Evolutionary conservation across 2,113 vertebrate genomes (phyloP).

Genomic region (Sander lucioperca): DNA sequence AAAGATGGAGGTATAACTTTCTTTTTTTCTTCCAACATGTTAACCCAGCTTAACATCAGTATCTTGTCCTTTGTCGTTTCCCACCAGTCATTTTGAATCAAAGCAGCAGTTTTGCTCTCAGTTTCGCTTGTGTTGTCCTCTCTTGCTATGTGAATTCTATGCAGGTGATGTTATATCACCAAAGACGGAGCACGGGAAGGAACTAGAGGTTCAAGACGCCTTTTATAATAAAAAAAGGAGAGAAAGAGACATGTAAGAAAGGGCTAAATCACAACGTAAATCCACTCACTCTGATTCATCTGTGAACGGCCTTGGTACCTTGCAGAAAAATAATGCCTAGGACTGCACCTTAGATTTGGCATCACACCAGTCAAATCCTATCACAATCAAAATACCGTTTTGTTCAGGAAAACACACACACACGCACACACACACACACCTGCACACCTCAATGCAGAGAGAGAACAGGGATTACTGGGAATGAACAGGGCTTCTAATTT

Average conservation of each 20-base stretch:
- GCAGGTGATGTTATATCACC: not conserved
- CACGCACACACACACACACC: constrained; percentile 13
- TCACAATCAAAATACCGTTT: constrained; percentile 28
- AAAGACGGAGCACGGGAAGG: not conserved
- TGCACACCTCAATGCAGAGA: constrained; percentile 2
- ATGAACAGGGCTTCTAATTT: constrained; percentile 30
- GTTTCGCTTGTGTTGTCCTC: constrained; percentile 6
- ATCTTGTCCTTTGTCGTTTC: not conserved
- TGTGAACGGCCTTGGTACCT: not conserved
- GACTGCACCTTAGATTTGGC: constrained; percentile 31
- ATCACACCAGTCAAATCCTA: constrained; percentile 30
- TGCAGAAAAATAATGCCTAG: not conserved
- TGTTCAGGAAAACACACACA: not conserved
- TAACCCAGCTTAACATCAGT: not conserved
- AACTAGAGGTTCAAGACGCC: not conserved
- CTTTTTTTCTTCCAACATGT: not conserved
- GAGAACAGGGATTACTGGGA: constrained; percentile 10
- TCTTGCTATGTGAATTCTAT: not conserved
- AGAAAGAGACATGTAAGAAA: not conserved
- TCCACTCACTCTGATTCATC: constrained; percentile 1
- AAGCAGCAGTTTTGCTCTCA: not conserved
- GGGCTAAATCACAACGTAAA: not conserved
- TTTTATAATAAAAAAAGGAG: not conserved
- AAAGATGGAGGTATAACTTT: not conserved
- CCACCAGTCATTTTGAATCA: constrained; percentile 21